A percentile compares a stretch with the other conserved stretches of the same genome.
Evolutionary conservation across 2,797 vertebrate species (phyloP).

Genomic region (Mustela erminea): DNA sequence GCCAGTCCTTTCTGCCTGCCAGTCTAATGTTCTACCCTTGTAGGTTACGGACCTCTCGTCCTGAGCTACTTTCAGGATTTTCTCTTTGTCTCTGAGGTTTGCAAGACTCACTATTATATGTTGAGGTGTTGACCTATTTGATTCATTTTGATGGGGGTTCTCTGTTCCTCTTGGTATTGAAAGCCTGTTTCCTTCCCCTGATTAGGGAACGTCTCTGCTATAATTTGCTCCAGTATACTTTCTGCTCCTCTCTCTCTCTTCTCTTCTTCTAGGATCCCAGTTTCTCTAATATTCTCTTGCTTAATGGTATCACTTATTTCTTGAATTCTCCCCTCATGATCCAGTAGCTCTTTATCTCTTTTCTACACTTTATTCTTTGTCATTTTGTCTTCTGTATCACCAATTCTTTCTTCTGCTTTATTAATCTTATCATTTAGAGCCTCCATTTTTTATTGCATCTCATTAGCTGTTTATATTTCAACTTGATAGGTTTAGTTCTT

Average conservation of each 20-base stretch:
- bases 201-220: neutral
- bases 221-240: neutral
- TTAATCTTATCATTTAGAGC: neutral
- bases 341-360: too few species aligned
- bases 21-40: neutral
- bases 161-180: neutral
- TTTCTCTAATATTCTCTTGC: neutral
- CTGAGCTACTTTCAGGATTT: neutral
- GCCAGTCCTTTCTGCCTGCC: neutral
- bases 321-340: neutral
- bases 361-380: neutral
- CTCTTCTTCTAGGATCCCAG: neutral
- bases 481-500: neutral
- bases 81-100: neutral
- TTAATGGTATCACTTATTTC: neutral
- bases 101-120: neutral
- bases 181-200: neutral
- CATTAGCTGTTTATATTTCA: neutral
- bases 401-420: neutral
- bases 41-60: neutral
- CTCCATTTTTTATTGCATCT: neutral
- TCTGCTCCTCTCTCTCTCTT: neutral
- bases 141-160: neutral
- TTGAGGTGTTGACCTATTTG: neutral
- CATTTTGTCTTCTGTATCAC: neutral